Base-by-base conservation (phyloP, 2,113 vertebrate species). In the Corythoichthys haematopterus region DNA sequence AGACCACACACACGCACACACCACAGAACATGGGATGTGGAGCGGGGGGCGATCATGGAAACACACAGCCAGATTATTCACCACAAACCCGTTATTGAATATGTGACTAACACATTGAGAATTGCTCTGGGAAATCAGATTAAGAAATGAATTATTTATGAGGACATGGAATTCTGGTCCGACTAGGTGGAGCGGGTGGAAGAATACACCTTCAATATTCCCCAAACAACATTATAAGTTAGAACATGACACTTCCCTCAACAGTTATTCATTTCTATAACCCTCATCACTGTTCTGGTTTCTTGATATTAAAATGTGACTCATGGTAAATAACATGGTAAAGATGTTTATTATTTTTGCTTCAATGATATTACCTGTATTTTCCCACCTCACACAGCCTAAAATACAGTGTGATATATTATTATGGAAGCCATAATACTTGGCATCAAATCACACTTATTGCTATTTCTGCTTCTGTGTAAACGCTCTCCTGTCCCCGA, bases 101-200 rank as follows among this genome's bases (percentile, higher is more conserved):
- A 89, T 88, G 84, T 89, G 88, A 88, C 87, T 91, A 90, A 90
- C 84, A 87, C 88, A 85, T 65, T 86, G 85, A 84, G 89, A 90
- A 84, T 85, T 78, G 86, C 84, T 89, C 78, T 82, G 85, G 87
- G 86, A 90, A 90, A 90, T 90, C 88, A 88, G 88, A 90, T 90
- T 90, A 90, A 90, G 88, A 90, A 81, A 91, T 89, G 85, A 89
- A 91, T 91, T 88, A 90, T 90, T 90, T 86, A 90, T 90, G 83
- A 87, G 84, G 84, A 89, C 85, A 86, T 70, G 81, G 80, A 79
- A 82, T 71, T 71, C 71, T n/a, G 72, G 72, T 83, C 81, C 69
- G 84, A 85, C 72, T 74, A 83, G 78, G 82, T 71, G 61, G 77
- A 77, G 75, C 70, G 78, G 82, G 73, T 62, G 78, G 82, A 81